These are phyloP conservation scores for Camponotus floridanus DNA, from an alignment of 1,140 invertebrate species.

Conservation along the genomic window DNA sequence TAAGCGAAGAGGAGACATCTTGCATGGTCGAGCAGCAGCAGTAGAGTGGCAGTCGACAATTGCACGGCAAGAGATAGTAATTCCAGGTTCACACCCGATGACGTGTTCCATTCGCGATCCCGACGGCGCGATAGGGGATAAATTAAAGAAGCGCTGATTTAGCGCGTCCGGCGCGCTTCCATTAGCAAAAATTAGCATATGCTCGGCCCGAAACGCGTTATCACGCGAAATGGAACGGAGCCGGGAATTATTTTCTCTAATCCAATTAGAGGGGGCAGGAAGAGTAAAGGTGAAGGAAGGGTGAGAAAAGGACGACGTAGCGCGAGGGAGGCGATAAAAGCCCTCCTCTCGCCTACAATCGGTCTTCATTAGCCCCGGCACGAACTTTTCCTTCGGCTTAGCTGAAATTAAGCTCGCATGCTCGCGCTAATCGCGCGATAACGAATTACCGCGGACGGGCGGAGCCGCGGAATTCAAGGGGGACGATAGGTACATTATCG, in stretches of 20 bases:
- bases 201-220: constrained; percentile 60
- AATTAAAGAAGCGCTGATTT: constrained; percentile 70
- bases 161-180: constrained; percentile 43
- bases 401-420: constrained; percentile 73
- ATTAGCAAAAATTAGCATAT: constrained; percentile 76
- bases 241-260: constrained; percentile 77
- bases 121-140: constrained; percentile 29
- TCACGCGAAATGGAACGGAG: constrained; percentile 69
- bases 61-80: constrained; percentile 47
- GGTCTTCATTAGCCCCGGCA: constrained; percentile 72
- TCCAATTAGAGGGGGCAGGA: constrained; percentile 63
- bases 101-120: constrained; percentile 47
- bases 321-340: constrained; percentile 66
- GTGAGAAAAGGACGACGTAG: too few species aligned
- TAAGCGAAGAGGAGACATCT: constrained; percentile 29
- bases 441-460: constrained; percentile 66
- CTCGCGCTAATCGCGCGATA: constrained; percentile 73
- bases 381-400: constrained; percentile 74
- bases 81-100: constrained; percentile 39
- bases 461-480: background rate
- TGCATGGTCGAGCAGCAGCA: constrained; percentile 32
- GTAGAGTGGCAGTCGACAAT: constrained; percentile 16
- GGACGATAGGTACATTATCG: constrained; percentile 13
- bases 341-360: constrained; percentile 61
- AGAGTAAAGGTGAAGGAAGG: too few species aligned